These are phyloP conservation scores for Contarinia nasturtii DNA, from an alignment of 1,140 invertebrate species.

Conservation along the genomic window DNA sequence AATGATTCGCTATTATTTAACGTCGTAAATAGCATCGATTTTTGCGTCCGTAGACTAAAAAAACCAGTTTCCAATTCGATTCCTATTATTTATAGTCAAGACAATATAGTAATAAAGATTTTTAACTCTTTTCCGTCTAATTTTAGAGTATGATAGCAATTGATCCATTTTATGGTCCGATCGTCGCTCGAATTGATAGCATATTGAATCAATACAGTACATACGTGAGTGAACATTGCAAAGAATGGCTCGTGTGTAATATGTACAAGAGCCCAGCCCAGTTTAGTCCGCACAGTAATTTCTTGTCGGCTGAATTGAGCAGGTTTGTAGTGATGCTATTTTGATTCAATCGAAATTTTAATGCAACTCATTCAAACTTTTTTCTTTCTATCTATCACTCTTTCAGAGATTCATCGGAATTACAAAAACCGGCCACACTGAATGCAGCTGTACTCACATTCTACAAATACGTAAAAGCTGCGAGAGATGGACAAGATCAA, in stretches of 20 bases:
- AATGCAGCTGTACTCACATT: slow-evolving; percentile 54
- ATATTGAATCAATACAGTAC: slow-evolving; percentile 41
- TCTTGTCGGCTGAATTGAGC: slow-evolving; percentile 63
- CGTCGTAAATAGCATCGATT: no score
- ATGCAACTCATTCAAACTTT: background rate
- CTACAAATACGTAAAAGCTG: slow-evolving; percentile 57
- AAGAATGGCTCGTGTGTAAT: slow-evolving; percentile 55
- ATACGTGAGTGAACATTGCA: slow-evolving; percentile 43
- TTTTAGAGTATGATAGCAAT: background rate
- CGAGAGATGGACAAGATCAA: slow-evolving; percentile 59
- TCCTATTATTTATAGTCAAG: background rate
- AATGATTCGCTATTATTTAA: no score
- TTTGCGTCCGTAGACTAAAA: background rate
- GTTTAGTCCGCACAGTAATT: slow-evolving; percentile 64
- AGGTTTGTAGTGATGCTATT: slow-evolving; percentile 33
- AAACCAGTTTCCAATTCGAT: background rate
- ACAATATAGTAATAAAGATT: background rate
- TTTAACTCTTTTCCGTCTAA: background rate
- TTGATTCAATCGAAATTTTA: background rate
- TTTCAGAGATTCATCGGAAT: slow-evolving; percentile 47
- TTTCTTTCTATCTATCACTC: background rate
- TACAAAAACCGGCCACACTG: slow-evolving; percentile 38
- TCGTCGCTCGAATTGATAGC: slow-evolving; percentile 50
- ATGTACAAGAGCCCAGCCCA: slow-evolving; percentile 60
- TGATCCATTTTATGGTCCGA: slow-evolving; percentile 60